phyloP scores from a whole-genome alignment of 2,113 vertebrate species.

The Proteles cristata region DNA sequence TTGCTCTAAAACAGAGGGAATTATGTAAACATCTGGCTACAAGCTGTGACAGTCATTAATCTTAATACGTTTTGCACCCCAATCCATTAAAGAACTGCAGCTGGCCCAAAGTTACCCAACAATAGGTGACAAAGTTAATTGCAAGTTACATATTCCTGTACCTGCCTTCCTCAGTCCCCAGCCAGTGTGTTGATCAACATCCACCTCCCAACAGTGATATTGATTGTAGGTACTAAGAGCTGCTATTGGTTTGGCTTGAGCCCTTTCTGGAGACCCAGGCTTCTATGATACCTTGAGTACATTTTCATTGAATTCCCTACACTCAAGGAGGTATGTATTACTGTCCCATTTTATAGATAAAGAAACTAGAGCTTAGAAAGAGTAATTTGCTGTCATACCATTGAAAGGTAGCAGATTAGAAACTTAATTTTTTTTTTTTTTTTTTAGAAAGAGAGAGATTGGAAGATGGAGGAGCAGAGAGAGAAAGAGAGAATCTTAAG shows the following conservation, averaged over 20 bases:
- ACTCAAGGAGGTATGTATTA: not conserved
- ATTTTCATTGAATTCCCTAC: not conserved
- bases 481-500: too few relatives aligned
- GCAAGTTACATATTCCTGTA: constrained; percentile 35
- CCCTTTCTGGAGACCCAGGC: not conserved
- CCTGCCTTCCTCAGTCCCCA: not conserved
- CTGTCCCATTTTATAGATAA: not conserved
- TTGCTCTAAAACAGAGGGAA: constrained; percentile 62
- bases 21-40: constrained; percentile 76
- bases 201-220: not conserved
- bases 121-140: constrained; percentile 68
- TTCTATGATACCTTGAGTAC: not conserved
- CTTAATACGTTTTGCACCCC: constrained; percentile 52
- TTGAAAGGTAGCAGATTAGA: constrained; percentile 23
- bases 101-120: constrained; percentile 72
- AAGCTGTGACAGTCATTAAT: constrained; percentile 73
- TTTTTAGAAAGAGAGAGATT: too few relatives aligned
- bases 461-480: too few relatives aligned
- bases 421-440: not conserved
- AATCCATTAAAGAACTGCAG: constrained; percentile 66
- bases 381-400: not conserved
- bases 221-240: not conserved
- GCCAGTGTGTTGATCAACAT: not conserved
- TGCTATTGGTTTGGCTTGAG: not conserved
- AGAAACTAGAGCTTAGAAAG: not conserved